A percentile compares a stretch with the other conserved stretches of the same genome.
phyloP scores from a whole-genome alignment of 92 coral and sea anemone genomes.

The Muricea muricata region DNA sequence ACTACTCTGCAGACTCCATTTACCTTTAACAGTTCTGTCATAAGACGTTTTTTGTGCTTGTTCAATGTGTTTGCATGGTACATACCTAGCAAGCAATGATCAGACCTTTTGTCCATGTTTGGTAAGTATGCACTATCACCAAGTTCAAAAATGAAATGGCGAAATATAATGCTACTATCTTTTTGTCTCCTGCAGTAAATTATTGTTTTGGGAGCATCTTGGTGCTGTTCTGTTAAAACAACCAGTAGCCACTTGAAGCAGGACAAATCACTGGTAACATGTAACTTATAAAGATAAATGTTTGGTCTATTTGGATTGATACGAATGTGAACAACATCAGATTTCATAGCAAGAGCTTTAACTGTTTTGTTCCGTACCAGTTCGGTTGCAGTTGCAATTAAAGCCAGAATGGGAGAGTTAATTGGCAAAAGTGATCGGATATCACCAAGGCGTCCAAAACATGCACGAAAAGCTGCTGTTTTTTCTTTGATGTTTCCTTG shows the following conservation, averaged over 20 bases:
- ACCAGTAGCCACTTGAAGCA: slow-evolving; percentile 3
- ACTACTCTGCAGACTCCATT: slow-evolving; percentile 66
- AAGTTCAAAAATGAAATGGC: slow-evolving; percentile 60
- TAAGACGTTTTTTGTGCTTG: slow-evolving; percentile 34
- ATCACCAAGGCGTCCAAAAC: slow-evolving; percentile 60
- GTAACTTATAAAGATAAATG: slow-evolving; percentile 32
- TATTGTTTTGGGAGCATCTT: slow-evolving; percentile 43
- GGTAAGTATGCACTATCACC: slow-evolving; percentile 53
- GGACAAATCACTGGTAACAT: slow-evolving; percentile 18
- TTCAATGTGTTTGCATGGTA: slow-evolving; percentile 31
- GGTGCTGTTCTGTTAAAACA: background rate
- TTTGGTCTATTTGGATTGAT: slow-evolving; percentile 42
- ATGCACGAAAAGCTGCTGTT: slow-evolving; percentile 56
- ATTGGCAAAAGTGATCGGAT: slow-evolving; percentile 45
- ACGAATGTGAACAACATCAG: slow-evolving; percentile 19
- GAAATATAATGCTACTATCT: slow-evolving; percentile 68
- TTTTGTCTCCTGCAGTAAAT: slow-evolving; percentile 54
- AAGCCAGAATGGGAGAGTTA: slow-evolving; percentile 50
- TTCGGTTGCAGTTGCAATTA: slow-evolving; percentile 64
- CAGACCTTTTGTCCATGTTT: slow-evolving; percentile 1
- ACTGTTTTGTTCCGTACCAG: slow-evolving; percentile 16
- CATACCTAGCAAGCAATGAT: slow-evolving; percentile 47
- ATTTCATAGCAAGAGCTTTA: slow-evolving; percentile 36
- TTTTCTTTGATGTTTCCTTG: slow-evolving; percentile 52
- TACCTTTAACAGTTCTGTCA: slow-evolving; percentile 20